Base-by-base conservation (phyloP, 2,113 vertebrate species). In the Cyrtonyx montezumae region DNA sequence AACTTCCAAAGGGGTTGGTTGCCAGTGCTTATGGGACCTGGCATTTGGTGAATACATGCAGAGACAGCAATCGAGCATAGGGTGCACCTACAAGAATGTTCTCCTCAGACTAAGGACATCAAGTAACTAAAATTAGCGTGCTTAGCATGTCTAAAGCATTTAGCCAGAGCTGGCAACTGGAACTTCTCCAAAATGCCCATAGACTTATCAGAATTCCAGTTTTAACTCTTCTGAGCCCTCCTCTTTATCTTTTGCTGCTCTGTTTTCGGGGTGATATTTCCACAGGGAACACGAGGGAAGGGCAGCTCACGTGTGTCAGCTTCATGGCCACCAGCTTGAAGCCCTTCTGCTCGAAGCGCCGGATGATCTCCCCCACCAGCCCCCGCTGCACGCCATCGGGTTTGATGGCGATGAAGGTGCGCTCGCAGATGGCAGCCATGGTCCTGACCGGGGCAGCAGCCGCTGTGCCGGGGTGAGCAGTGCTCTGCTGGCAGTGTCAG, bases 401-500 rank as follows among this genome's bases (percentile, higher is more conserved):
- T 84, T 99, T 99, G 98, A 99, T 97, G 77, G 98, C 99, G 3
- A 99, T 98, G 94, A 99, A 99, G 2, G 98, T 99, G 26, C 98
- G 98, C 59, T 99, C 98, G 0, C 95, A 6, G 4, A 67, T 49
- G n/a, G 71, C 91, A 43, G 97, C 96, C 98, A 98, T 98, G 3
- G 68, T 97, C 84, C 97, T 97, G 15, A 30, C n/a, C n/a, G 37
- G 68, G 42, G 71, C 18, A 13, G 49, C 21, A 53, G 51, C 26
- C 51, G 5, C 26, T 15, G 51, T 17, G 28, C 6, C 53, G 53
- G 28, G 28, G 8, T 51, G 15, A 28, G 53, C 53, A 32, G 53
- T 9, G 51, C 8, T 23, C 13, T 51, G 49, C 49, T 51, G 49
- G 23, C 13, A 26, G 8, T 23, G 8, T 26, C 7, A 51, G 23